phyloP scores from a whole-genome alignment of 1,140 invertebrate genomes.

The Apis dorsata region DNA sequence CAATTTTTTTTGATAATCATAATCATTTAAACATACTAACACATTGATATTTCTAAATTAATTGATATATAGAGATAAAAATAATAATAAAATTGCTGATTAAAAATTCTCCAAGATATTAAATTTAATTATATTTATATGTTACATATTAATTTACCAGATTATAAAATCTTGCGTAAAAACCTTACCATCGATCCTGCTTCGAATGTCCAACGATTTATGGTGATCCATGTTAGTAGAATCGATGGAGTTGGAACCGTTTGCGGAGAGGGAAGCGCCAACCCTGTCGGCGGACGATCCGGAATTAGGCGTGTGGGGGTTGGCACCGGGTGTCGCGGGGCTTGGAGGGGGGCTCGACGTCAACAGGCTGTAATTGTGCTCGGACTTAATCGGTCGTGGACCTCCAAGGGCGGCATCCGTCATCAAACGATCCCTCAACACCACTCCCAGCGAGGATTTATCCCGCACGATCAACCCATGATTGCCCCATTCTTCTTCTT shows the following conservation, averaged over 20 bases:
- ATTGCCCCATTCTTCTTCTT: constrained; percentile 76
- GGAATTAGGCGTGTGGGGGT: constrained; percentile 64
- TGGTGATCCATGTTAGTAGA: constrained; percentile 59
- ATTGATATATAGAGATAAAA: too few species aligned
- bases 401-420: constrained; percentile 91
- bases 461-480: constrained; percentile 55
- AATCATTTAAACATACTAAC: too few species aligned
- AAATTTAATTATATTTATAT: too few species aligned
- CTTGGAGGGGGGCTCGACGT: constrained; percentile 82
- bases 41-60: too few species aligned
- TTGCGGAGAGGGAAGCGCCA: constrained; percentile 32
- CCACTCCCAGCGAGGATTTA: constrained; percentile 81
- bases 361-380: constrained; percentile 90
- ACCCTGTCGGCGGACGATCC: constrained; percentile 47
- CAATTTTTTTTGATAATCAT: too few species aligned
- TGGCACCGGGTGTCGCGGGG: constrained; percentile 76
- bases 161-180: too few species aligned
- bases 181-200: constrained; percentile 70
- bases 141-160: too few species aligned
- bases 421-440: constrained; percentile 93
- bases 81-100: too few species aligned
- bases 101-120: too few species aligned
- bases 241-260: constrained; percentile 57
- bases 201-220: constrained; percentile 66
- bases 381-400: constrained; percentile 88